Percentiles rank a stretch among this genome's conserved stretches.
These are phyloP conservation scores for Dermochelys coriacea DNA, from an alignment of 2,797 vertebrate genomes.

Conservation along the genomic window DNA sequence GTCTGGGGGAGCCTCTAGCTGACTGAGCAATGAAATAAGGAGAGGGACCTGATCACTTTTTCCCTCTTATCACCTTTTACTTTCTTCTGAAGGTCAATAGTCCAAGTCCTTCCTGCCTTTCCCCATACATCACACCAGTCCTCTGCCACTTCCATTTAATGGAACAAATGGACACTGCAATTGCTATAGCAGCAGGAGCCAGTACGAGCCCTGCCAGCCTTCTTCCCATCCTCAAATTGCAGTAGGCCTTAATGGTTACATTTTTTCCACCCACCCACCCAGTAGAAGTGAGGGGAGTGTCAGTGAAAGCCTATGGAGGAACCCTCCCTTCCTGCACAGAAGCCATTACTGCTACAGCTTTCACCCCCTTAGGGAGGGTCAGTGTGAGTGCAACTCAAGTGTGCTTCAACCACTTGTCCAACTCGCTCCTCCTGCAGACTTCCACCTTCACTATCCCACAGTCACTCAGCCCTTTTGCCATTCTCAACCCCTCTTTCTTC, in stretches of 20 bases:
- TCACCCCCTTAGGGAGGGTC: neutral
- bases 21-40: neutral
- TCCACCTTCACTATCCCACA: neutral
- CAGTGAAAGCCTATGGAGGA: neutral
- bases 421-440: fast-evolving
- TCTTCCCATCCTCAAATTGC: neutral
- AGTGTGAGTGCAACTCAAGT: neutral
- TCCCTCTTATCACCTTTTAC: no score
- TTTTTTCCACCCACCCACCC: neutral
- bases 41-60: neutral
- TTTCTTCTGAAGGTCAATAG: no score
- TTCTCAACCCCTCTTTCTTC: neutral
- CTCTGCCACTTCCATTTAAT: neutral
- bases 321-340: neutral
- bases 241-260: neutral
- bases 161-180: neutral
- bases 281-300: neutral
- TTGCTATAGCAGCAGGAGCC: neutral
- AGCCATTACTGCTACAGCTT: neutral
- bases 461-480: neutral
- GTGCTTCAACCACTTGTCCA: conserved; percentile 1
- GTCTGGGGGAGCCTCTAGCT: neutral
- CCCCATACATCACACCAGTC: neutral
- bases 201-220: neutral
- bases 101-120: neutral